Conservation (phyloP, 2,888 invertebrate species). For the Glyphotaelius pellucidus region DNA sequence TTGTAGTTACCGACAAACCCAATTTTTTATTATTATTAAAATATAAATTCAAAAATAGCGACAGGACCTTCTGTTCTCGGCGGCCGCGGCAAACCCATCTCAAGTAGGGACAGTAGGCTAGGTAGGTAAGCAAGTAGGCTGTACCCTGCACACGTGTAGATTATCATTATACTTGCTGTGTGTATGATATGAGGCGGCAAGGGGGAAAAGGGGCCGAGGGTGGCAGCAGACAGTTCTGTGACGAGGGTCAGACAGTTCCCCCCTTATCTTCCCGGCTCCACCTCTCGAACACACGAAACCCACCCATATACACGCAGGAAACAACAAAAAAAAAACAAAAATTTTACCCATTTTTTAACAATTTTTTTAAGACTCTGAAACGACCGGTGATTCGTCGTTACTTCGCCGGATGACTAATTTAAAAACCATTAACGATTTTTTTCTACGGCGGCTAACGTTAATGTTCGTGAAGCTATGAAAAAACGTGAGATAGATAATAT, state of each 20-base stretch:
- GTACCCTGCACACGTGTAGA: constrained; percentile 46
- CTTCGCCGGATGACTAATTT: constrained; percentile 61
- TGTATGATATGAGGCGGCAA: constrained; percentile 15
- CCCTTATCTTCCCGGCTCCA: constrained; percentile 42
- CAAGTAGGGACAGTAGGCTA: constrained; percentile 25
- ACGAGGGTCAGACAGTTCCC: constrained; percentile 60
- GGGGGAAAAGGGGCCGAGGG: constrained; percentile 46
- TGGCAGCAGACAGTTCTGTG: constrained; percentile 54
- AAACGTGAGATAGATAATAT: constrained; percentile 49
- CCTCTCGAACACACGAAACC: constrained; percentile 17
- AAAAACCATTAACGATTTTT: constrained; percentile 63
- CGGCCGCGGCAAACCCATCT: constrained; percentile 33
- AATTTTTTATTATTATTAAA: background rate
- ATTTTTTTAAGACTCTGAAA: constrained; percentile 28
- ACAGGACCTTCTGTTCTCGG: constrained; percentile 23
- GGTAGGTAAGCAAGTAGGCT: background rate
- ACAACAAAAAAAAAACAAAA: constrained; percentile 9
- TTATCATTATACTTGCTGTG: constrained; percentile 46
- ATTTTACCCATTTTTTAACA: constrained; percentile 7
- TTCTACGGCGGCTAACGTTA: constrained; percentile 46
- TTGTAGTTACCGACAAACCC: background rate
- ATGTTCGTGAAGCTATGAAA: constrained; percentile 34
- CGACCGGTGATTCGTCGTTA: constrained; percentile 55
- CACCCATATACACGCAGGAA: constrained; percentile 56
- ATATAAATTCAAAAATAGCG: background rate